A percentile compares a stretch with the other conserved stretches of the same genome.
Conservation (phyloP, 2,888 invertebrate genomes). For the Conistra vaccinii region DNA sequence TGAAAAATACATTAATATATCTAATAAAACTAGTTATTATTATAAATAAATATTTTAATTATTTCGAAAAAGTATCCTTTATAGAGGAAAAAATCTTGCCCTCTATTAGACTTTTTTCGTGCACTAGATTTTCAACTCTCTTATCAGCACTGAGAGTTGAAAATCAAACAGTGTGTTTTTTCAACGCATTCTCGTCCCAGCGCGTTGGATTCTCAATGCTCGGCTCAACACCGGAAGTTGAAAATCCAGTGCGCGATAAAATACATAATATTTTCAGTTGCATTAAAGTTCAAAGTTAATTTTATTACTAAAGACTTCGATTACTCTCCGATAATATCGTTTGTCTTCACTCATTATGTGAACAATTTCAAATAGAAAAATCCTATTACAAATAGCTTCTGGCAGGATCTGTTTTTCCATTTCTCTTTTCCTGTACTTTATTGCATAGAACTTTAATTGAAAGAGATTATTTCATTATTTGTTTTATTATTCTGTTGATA, state of each 20-base stretch:
- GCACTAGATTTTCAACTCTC: too few relatives aligned
- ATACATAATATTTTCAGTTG: too few relatives aligned
- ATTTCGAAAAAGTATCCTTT: background rate
- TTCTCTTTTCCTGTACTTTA: background rate
- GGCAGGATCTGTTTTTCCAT: background rate
- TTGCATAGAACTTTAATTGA: background rate
- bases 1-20: background rate
- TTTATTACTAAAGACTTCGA: background rate
- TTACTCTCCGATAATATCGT: background rate
- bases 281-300: background rate
- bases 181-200: too few relatives aligned
- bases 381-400: background rate
- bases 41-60: background rate
- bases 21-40: background rate
- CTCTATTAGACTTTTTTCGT: too few relatives aligned
- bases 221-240: too few relatives aligned
- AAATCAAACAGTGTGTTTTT: too few relatives aligned
- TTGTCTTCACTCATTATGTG: background rate
- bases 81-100: too few relatives aligned
- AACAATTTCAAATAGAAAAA: background rate
- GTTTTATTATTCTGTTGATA: background rate
- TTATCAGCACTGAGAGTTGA: too few relatives aligned
- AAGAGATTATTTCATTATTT: background rate
- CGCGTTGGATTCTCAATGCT: too few relatives aligned
- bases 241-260: too few relatives aligned